Percentiles rank a stretch among this genome's conserved stretches.
Conservation (phyloP, 1,140 invertebrate genomes). For the Rhagoletis pomonella region DNA sequence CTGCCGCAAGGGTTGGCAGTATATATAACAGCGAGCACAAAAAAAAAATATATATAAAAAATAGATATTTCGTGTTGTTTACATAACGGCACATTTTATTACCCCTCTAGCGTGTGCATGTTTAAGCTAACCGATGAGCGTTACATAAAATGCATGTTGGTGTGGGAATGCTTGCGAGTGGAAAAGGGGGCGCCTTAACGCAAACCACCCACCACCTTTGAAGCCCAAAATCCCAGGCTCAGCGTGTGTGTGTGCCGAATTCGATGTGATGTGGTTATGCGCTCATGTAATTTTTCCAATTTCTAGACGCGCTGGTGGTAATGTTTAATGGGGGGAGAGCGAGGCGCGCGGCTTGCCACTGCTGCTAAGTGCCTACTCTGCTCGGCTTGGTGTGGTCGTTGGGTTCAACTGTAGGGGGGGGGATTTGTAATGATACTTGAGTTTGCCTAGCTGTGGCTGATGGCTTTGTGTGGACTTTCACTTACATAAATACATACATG, state of each 20-base stretch:
- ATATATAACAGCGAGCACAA: too few species aligned
- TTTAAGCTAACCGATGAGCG: slow-evolving; percentile 21
- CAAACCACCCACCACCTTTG: neutral
- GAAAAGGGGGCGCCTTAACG: neutral
- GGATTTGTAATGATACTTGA: slow-evolving; percentile 29
- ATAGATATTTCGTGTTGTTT: slow-evolving; percentile 47
- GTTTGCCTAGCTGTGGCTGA: neutral
- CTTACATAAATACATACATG: neutral
- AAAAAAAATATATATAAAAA: neutral
- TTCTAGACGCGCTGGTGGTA: neutral
- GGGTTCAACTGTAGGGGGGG: too few species aligned
- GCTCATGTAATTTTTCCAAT: neutral
- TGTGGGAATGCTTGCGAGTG: too few species aligned
- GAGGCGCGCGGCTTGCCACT: neutral
- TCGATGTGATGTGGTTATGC: slow-evolving; percentile 20
- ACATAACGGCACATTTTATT: slow-evolving; percentile 51
- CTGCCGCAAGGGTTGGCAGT: too few species aligned
- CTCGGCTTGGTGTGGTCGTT: neutral
- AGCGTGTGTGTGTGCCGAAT: slow-evolving; percentile 6
- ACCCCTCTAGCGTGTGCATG: slow-evolving; percentile 26
- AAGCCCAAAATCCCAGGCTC: slow-evolving; percentile 22
- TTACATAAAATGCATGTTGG: neutral
- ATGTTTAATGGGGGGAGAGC: neutral
- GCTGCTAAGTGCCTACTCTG: slow-evolving; percentile 38
- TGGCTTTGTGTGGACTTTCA: neutral